Conservation (phyloP, 2,797 vertebrate species). For the Gymnocypris eckloni region DNA sequence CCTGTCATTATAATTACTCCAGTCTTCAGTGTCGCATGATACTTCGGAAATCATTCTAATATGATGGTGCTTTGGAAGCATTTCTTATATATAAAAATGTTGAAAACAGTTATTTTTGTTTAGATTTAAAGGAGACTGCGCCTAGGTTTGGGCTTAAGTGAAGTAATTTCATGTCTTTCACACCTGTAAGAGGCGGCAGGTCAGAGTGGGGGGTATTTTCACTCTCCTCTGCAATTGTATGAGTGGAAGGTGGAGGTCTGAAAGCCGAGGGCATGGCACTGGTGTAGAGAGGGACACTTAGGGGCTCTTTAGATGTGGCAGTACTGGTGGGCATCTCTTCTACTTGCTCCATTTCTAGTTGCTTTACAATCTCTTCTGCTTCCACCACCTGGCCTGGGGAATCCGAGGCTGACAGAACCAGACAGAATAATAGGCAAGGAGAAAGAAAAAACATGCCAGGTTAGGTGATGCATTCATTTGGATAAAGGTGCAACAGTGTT, state of each 20-base stretch:
- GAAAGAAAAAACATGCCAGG: background rate
- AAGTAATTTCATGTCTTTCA: background rate
- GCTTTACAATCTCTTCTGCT: constrained; percentile 95
- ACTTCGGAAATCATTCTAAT: background rate
- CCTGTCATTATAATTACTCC: background rate
- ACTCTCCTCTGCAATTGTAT: constrained; percentile 77
- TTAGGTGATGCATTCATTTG: background rate
- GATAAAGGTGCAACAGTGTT: background rate
- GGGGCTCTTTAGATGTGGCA: constrained; percentile 74
- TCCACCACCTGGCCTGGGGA: constrained; percentile 94
- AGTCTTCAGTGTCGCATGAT: background rate
- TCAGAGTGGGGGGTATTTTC: constrained; percentile 85
- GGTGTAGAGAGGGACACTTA: constrained; percentile 72
- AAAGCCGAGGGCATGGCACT: constrained; percentile 80
- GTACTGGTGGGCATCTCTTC: constrained; percentile 91
- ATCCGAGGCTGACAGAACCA: constrained; percentile 90
- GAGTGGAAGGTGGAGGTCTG: constrained; percentile 75
- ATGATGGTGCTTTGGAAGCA: background rate
- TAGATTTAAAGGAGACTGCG: background rate
- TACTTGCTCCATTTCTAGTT: constrained; percentile 94
- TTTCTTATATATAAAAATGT: background rate
- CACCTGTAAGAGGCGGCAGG: constrained; percentile 93
- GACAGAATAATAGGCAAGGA: background rate
- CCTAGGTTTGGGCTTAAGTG: background rate
- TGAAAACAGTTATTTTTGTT: background rate